These are phyloP conservation scores for Gallinago jamesoni DNA, from an alignment of 2,113 vertebrate genomes.

Conservation along the genomic window DNA sequence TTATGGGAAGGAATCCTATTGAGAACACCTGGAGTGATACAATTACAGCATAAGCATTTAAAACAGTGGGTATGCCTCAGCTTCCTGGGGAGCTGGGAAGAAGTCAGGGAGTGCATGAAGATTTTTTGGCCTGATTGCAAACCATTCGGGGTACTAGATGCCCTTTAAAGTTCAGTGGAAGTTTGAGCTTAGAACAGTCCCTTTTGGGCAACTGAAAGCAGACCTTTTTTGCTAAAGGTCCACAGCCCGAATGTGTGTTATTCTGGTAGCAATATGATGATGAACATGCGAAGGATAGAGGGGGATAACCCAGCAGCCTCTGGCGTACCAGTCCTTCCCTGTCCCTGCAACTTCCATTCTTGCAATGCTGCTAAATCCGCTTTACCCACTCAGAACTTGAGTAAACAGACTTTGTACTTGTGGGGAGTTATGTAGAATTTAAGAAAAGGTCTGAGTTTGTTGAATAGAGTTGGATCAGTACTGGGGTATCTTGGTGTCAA, in stretches of 20 bases:
- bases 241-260: not conserved
- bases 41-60: not conserved
- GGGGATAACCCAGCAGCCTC: not conserved
- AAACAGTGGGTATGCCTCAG: not conserved
- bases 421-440: not conserved
- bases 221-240: not conserved
- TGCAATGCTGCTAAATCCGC: not conserved
- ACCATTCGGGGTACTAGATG: not conserved
- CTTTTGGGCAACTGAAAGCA: not conserved
- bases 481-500: not conserved
- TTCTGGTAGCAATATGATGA: not conserved
- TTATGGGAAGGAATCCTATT: not conserved
- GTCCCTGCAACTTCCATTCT: not conserved
- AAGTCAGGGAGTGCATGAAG: not conserved
- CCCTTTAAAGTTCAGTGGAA: not conserved
- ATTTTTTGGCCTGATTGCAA: not conserved
- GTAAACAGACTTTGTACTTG: not conserved
- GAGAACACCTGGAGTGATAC: not conserved
- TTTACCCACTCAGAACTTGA: not conserved
- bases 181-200: not conserved
- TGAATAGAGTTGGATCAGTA: not conserved
- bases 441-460: not conserved
- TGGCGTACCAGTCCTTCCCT: not conserved
- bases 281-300: not conserved
- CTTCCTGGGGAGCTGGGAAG: not conserved